Conservation (phyloP, 2,888 invertebrate genomes). For the Tetanocera ferruginea region DNA sequence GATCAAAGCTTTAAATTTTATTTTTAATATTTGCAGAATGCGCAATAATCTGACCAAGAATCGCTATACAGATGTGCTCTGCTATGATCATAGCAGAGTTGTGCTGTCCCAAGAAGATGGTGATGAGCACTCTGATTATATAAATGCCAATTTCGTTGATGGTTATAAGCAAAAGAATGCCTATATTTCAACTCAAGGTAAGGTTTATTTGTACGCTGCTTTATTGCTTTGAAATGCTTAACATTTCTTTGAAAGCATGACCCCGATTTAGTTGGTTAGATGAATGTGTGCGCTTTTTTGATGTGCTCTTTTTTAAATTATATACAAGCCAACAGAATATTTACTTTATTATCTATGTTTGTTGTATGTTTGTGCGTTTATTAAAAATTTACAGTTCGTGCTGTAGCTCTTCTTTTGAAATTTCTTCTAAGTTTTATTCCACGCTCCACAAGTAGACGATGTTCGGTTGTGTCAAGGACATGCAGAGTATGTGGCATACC, state of each 20-base stretch:
- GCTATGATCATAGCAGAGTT: slow-evolving; percentile 96
- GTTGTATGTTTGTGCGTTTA: not conserved
- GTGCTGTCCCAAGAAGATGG: slow-evolving; percentile 82
- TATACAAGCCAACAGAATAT: not conserved
- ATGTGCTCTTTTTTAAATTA: no score
- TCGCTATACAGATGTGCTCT: slow-evolving; percentile 95
- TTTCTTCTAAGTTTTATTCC: not conserved
- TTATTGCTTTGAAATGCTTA: slow-evolving; percentile 60
- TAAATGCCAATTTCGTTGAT: slow-evolving; percentile 98
- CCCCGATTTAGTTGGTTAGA: not conserved
- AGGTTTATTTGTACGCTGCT: no score
- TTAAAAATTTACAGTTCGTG: not conserved
- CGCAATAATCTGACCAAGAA: slow-evolving; percentile 85
- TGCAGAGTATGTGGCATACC: not conserved
- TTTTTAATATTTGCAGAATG: slow-evolving; percentile 69
- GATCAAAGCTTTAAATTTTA: not conserved
- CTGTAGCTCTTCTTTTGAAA: not conserved
- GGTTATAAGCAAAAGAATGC: slow-evolving; percentile 98
- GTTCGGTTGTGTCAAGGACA: slow-evolving; percentile 18
- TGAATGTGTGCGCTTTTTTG: not conserved
- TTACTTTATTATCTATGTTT: no score
- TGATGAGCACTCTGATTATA: slow-evolving; percentile 87
- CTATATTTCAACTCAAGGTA: slow-evolving; percentile 97
- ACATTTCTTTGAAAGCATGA: not conserved
- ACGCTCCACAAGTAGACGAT: not conserved